A percentile compares a stretch with the other conserved stretches of the same genome.
phyloP scores from a whole-genome alignment of 2,797 vertebrate genomes.

The Sorex maritimensis region DNA sequence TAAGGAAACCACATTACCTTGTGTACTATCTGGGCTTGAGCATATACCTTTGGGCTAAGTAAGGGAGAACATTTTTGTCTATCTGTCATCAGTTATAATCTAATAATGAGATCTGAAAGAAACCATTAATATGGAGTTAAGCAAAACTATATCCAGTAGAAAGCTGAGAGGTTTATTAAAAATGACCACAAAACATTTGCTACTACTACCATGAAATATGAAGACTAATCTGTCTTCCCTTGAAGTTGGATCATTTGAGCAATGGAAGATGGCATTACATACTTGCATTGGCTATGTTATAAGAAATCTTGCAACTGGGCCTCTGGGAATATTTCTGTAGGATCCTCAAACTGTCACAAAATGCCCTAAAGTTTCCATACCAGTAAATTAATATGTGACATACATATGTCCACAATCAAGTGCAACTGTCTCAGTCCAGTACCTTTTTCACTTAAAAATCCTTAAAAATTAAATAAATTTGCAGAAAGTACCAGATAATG shows the following conservation, averaged over 20 bases:
- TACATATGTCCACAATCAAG: background rate
- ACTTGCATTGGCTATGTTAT: background rate
- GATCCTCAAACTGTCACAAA: background rate
- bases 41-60: background rate
- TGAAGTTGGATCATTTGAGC: background rate
- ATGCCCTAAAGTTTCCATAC: background rate
- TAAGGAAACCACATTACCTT: too few relatives aligned
- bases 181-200: background rate
- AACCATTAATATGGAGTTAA: background rate
- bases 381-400: background rate
- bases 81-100: background rate
- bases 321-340: background rate
- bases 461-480: slow-evolving; percentile 47
- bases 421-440: background rate
- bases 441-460: background rate
- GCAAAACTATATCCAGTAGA: background rate
- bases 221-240: background rate
- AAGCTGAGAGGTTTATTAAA: background rate
- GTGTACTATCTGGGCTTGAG: too few relatives aligned
- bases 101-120: slow-evolving; percentile 11
- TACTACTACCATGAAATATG: background rate
- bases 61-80: background rate
- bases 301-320: background rate
- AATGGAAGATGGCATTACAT: background rate
- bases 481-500: background rate